Conservation (phyloP, 2,113 vertebrate genomes). For the Ciconia boyciana region DNA sequence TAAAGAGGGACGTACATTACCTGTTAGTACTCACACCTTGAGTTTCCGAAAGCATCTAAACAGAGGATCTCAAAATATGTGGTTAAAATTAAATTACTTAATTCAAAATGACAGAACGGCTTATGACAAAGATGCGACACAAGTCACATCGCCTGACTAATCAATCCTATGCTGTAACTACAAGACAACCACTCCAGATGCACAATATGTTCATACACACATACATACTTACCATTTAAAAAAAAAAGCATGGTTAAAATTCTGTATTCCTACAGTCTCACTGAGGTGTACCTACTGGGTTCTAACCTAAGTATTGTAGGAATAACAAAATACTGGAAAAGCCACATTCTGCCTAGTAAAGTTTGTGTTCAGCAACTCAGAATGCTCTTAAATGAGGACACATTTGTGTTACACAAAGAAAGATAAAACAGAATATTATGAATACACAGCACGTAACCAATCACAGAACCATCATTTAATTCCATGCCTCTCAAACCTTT, state of each 20-base stretch:
- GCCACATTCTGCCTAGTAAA: neutral
- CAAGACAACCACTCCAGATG: neutral
- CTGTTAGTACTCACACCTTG: slow-evolving; percentile 28
- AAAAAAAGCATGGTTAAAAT: neutral
- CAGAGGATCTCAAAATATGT: slow-evolving; percentile 48
- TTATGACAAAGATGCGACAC: slow-evolving; percentile 2
- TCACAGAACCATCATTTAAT: neutral
- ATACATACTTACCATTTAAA: neutral
- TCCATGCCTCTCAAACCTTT: slow-evolving; percentile 6
- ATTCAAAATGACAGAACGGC: slow-evolving; percentile 14
- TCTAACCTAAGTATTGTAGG: neutral
- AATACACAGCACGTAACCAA: neutral
- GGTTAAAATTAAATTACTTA: slow-evolving; percentile 33
- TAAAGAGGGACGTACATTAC: slow-evolving; percentile 4
- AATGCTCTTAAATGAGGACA: neutral
- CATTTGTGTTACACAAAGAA: neutral
- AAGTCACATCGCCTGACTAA: neutral
- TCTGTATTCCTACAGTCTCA: neutral
- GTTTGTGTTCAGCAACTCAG: neutral
- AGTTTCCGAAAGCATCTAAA: slow-evolving; percentile 55
- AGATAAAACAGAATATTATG: neutral
- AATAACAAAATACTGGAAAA: neutral
- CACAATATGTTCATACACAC: neutral
- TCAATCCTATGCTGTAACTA: neutral
- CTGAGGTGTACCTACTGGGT: neutral